These are phyloP conservation scores for Saturnia pavonia DNA, from an alignment of 2,888 invertebrate genomes.

Conservation along the genomic window DNA sequence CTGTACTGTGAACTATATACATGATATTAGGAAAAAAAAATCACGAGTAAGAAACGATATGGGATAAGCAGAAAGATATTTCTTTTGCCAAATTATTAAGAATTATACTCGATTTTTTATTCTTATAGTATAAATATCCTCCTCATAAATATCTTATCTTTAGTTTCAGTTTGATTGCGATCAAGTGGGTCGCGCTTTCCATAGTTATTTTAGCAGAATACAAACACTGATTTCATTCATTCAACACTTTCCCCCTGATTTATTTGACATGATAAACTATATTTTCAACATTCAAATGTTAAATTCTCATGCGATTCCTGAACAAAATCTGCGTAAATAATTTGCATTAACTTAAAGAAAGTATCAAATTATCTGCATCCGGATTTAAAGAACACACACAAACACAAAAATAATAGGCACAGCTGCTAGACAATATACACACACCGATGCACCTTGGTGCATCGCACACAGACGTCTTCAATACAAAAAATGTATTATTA, in stretches of 20 bases:
- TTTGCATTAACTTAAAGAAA: constrained; percentile 37
- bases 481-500: constrained; percentile 78
- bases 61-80: too few relatives aligned
- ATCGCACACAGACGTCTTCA: constrained; percentile 72
- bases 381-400: constrained; percentile 59
- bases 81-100: too few relatives aligned
- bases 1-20: too few relatives aligned
- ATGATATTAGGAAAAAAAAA: too few relatives aligned
- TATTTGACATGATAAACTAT: constrained; percentile 45
- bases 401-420: constrained; percentile 71
- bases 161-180: constrained; percentile 58
- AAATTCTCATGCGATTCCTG: constrained; percentile 63
- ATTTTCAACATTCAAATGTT: constrained; percentile 60
- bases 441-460: constrained; percentile 64
- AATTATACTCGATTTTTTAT: too few relatives aligned
- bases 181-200: constrained; percentile 51
- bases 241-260: constrained; percentile 49
- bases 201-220: constrained; percentile 60
- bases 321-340: constrained; percentile 51
- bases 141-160: too few relatives aligned
- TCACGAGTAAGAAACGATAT: too few relatives aligned
- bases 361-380: constrained; percentile 53
- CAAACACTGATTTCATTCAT: too few relatives aligned
- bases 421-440: constrained; percentile 71
- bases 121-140: too few relatives aligned